phyloP scores from a whole-genome alignment of 2,113 vertebrate genomes.

The Gadus macrocephalus region DNA sequence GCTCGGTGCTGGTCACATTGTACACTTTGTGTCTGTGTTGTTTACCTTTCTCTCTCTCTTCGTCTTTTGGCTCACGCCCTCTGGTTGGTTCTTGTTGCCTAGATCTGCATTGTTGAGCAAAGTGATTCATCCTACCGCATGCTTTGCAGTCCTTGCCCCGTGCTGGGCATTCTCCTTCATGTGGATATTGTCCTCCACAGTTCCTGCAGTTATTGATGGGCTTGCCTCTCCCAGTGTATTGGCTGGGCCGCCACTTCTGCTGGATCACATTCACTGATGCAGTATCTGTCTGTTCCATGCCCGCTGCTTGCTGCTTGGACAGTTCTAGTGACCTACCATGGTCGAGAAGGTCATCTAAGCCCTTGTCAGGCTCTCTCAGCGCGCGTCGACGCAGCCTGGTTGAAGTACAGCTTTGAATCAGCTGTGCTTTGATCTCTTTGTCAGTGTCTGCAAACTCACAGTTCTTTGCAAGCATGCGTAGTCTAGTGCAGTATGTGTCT shows the following conservation, averaged over 20 bases:
- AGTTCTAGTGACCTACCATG: conserved; percentile 17
- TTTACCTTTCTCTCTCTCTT: background rate
- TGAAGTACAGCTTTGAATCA: conserved; percentile 28
- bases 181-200: conserved; percentile 12
- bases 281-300: background rate
- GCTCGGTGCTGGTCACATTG: no score
- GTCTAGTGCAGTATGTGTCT: conserved; percentile 12
- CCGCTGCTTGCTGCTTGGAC: background rate
- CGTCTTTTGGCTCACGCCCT: no score
- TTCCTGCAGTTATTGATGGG: conserved; percentile 14
- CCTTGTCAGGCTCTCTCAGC: conserved; percentile 13
- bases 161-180: conserved; percentile 3
- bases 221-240: background rate
- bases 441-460: conserved; percentile 19
- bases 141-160: conserved; percentile 15
- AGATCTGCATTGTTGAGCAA: background rate
- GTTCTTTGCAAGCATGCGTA: conserved; percentile 25
- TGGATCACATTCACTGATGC: background rate
- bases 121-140: conserved; percentile 13
- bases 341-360: conserved; percentile 5
- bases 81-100: no score
- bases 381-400: conserved; percentile 4
- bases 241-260: no score
- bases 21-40: background rate
- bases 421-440: conserved; percentile 20